Evolutionary conservation across 2,888 invertebrate species (phyloP).

Genomic region (Ectemnius cavifrons): DNA sequence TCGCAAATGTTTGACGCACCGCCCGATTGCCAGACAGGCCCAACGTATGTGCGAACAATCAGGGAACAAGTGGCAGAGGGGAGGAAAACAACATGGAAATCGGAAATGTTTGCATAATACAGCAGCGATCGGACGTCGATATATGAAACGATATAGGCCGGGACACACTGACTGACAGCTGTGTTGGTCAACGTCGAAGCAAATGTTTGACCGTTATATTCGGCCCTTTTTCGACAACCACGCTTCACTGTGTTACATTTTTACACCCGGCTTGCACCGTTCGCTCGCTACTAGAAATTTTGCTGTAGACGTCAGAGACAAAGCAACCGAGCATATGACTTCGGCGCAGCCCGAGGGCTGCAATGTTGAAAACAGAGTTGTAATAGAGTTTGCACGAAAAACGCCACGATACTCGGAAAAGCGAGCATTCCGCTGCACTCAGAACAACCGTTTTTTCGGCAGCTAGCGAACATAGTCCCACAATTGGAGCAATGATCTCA

Average conservation of each 20-base stretch:
- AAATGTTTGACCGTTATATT: conserved; percentile 38
- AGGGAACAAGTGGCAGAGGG: conserved; percentile 18
- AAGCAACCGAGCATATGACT: not conserved
- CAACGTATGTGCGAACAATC: not conserved
- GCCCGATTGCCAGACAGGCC: too few species aligned
- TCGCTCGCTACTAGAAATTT: not conserved
- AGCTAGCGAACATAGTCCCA: not conserved
- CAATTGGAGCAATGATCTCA: conserved; percentile 1
- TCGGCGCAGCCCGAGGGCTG: not conserved
- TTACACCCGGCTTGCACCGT: not conserved
- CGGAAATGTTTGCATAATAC: conserved; percentile 47
- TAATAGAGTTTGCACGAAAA: too few species aligned
- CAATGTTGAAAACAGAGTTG: too few species aligned
- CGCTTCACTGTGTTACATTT: too few species aligned
- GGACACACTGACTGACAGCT: conserved; percentile 14
- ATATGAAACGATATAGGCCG: conserved; percentile 15
- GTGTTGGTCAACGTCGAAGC: conserved; percentile 21
- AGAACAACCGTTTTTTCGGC: not conserved
- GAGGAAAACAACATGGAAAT: conserved; percentile 41
- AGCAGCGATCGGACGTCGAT: conserved; percentile 19
- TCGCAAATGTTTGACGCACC: too few species aligned
- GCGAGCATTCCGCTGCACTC: too few species aligned
- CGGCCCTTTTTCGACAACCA: not conserved
- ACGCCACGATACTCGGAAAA: too few species aligned
- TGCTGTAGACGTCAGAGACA: not conserved